These are phyloP conservation scores for Xestoiulus laeticollis DNA, from an alignment of 2,888 invertebrate species.

Conservation along the genomic window DNA sequence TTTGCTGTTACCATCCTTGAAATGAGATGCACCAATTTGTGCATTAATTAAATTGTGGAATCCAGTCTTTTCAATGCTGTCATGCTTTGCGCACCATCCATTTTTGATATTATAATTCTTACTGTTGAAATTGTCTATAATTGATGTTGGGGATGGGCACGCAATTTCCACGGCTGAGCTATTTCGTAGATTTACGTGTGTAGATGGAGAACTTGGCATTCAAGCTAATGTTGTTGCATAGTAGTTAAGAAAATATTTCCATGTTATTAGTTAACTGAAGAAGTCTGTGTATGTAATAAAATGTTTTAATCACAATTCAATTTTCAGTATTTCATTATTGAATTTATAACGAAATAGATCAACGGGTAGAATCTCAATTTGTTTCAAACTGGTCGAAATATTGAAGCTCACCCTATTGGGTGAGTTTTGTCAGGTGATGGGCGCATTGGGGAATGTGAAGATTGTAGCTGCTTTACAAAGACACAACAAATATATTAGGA, in stretches of 20 bases:
- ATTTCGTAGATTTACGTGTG: slow-evolving; percentile 29
- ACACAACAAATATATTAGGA: neutral
- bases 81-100: slow-evolving; percentile 37
- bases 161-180: neutral
- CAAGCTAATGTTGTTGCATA: slow-evolving; percentile 6
- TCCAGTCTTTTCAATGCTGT: neutral
- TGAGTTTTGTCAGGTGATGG: neutral
- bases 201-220: slow-evolving; percentile 13
- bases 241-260: slow-evolving; percentile 25
- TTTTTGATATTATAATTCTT: slow-evolving; percentile 21
- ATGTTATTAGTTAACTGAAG: slow-evolving; percentile 24
- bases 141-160: slow-evolving; percentile 29
- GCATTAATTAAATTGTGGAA: neutral
- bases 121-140: slow-evolving; percentile 30
- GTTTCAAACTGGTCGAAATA: no score
- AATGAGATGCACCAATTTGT: neutral
- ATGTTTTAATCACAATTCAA: slow-evolving; percentile 2
- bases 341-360: neutral
- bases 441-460: no score
- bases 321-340: neutral
- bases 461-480: slow-evolving; percentile 25
- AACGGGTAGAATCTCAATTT: no score
- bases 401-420: no score
- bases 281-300: slow-evolving; percentile 37
- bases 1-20: neutral